Evolutionary conservation across 2,888 invertebrate species (phyloP), one percentile per base, ranked within the genome.

Genomic region (Pristionchus maxplancki): DNA sequence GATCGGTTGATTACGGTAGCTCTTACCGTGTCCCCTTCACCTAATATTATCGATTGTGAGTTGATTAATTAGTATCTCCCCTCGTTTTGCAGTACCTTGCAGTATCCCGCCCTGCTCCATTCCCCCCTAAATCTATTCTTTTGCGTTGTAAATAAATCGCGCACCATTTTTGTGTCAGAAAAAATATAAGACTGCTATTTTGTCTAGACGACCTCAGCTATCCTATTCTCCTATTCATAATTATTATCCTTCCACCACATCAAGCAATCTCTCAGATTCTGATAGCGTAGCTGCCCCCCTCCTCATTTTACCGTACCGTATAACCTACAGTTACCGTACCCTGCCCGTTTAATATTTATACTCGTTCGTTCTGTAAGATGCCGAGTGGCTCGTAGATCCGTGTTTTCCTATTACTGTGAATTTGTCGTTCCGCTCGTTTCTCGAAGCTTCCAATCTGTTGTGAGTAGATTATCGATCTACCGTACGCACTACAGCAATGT

Each of bases 391-490:
- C 67, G 17, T 62, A 34, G 31, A 8, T 34, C 34, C 17, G 34
- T 31, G 34, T 6, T 34, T 13, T 34, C 20, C 34, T 8, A 31
- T 31, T 13, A 28, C 15, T 50, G 13, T 50, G 15, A 50, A 50
- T n/a, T 17, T 78, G 6, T 40, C 78, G 44, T 78, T 78, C 17
- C 28, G 40, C 82, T 28, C 40, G 17, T 50, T 82, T 50, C n/a
- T 50, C 82, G 50, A 50, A 20, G 50, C 50, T 50, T 5, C 24
- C 40, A 40, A 13, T 40, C 31, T 74, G 74, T 74, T 74, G 74
- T 40, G 74, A 74, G 74, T 40, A 74, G 74, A 20, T 71, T 71
- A 31, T 71, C 37, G 67, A 71, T 31, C 67, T 71, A 71, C 67
- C 1, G 64, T 64, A 64, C 11, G 6, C 8, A 4, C 64, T n/a